Base-by-base conservation (phyloP, 2,888 invertebrate genomes). In the Camptogramma bilineatum region DNA sequence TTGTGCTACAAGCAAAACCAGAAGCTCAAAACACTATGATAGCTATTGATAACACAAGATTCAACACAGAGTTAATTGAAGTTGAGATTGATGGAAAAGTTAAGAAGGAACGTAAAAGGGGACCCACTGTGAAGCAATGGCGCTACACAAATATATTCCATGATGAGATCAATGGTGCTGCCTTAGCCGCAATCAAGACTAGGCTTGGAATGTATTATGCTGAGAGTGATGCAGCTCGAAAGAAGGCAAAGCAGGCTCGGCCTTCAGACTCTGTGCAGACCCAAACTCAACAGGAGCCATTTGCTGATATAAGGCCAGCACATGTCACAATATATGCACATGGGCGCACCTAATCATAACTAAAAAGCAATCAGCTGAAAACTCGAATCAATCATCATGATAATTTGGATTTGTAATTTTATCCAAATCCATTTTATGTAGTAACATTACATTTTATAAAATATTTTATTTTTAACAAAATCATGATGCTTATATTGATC, bases 101-200 rank as follows among this genome's bases (percentile, higher is more conserved):
- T n/a, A 92, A 90, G 67, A 93, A 89, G 70, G 88, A 92, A 67
- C 86, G 88, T 71, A 89, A 85, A 73, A 84, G 84, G 66, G 91
- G 94, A 4, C 93, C 94, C 52, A 73, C 90, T 48, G 93, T 94
- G 0, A 94, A 94, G 73, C 94, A 94, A 67, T 94, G 94, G 94
- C 84, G 94, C 67, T 94, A 94, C 71, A 93, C 93, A 17, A 94
- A 94, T 74, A 91, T 94, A 73, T 94, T 94, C 70, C 94, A 94
- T 81, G 94, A 94, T 77, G 93, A 93, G 76, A 93, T 94, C 3
- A 93, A 93, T 81, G 93, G 93, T 44, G 91, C 93, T 44, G 93
- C 93, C 39, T 77, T 93, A 44, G 89, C 91, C 44, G 93, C 93
- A 16, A 94, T 94, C n/a, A 94, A 94, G 73, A 93, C 93, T 4